Evolutionary conservation across 2,797 vertebrate species (phyloP), one percentile per base, ranked within the genome.

Genomic region (Hyperoplus immaculatus): DNA sequence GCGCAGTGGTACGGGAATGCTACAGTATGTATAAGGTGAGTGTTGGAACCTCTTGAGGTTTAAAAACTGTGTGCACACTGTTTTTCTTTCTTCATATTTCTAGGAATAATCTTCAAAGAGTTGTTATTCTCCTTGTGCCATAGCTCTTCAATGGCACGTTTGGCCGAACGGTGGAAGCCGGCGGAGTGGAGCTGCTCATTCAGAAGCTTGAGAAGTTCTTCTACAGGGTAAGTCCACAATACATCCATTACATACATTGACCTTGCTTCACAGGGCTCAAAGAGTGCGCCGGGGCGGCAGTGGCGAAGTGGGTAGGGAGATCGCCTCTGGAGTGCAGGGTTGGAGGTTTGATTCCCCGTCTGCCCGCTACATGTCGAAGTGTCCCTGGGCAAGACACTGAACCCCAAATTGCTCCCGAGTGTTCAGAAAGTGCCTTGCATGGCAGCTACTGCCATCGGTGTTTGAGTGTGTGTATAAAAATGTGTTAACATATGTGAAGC

Each of bases 161-260:
- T 89, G 82, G 85, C 83, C 96, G 95, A 93, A 94, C 97, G 43
- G 97, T 98, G 96, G 97, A 98, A 74, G 94, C 96, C 1, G 98
- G 98, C 6, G 97, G 97, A 49, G 95, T 98, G 64, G 96, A 96
- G 87, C 92, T 96, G 81, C 95, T 99, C 18, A 97, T 91, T 70
- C 98, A 99, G 86, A 97, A 98, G 89, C 91, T 99, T 80, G 97
- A 99, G 86, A 99, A 99, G 92, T 99, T 99, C 92, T 99, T 99
- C 92, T 98, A 97, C 94, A 95, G 98, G 95, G 98, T 99, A 94
- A 96, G 8, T 64, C 16, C 61, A 11, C 49, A 0, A 41, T 12
- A 8, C 38, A 36, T 67, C 7, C 2, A 0, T 7, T 3, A 15
- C 7, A 10, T 70, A 5, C 46, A 8, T 57, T 65, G 42, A 43